phyloP scores from a whole-genome alignment of 2,797 vertebrate species.

The Loriculus beryllinus region DNA sequence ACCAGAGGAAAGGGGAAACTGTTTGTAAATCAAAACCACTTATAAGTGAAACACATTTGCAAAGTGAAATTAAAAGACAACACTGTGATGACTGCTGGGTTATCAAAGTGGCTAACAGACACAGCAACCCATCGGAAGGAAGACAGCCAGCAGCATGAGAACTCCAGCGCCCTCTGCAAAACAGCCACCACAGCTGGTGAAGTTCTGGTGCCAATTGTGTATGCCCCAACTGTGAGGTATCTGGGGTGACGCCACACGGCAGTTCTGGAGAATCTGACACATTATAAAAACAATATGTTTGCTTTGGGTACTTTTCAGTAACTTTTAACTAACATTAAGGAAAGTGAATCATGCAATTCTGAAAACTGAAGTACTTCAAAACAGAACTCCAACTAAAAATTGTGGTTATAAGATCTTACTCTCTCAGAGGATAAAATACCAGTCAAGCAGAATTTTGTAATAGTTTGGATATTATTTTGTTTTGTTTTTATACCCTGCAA shows the following conservation, averaged over 20 bases:
- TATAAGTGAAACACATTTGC: not conserved
- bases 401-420: not conserved
- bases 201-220: rapidly evolving
- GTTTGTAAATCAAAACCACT: not conserved
- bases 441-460: not conserved
- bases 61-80: not conserved
- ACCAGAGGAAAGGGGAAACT: not conserved
- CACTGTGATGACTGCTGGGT: not conserved
- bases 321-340: not conserved
- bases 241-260: not conserved
- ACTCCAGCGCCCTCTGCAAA: not conserved
- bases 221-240: rapidly evolving
- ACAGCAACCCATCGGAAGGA: not conserved
- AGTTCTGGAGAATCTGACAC: not conserved
- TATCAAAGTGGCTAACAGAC: not conserved
- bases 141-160: not conserved
- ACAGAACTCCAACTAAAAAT: not conserved
- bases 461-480: not conserved
- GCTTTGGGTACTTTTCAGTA: not conserved
- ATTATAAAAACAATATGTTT: not conserved
- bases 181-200: not conserved
- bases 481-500: not conserved
- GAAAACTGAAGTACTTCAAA: not conserved
- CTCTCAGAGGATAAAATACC: not conserved
- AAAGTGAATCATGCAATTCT: not conserved